Conservation (phyloP, 2,113 vertebrate species). For the Datnioides undecimradiatus region DNA sequence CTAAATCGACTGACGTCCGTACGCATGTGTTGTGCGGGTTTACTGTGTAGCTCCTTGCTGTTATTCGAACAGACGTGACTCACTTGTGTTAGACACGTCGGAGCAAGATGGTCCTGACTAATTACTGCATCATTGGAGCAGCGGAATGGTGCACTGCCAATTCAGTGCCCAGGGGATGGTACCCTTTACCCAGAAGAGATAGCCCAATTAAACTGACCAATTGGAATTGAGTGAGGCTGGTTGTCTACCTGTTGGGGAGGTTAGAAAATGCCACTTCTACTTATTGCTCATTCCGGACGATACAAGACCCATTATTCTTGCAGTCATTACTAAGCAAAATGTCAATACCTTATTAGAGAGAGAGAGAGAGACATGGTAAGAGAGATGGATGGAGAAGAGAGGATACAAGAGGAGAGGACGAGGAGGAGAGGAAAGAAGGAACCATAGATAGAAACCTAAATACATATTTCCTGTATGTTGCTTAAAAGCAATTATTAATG, state of each 20-base stretch:
- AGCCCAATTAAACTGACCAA: conserved; percentile 65
- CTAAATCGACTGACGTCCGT: conserved; percentile 6
- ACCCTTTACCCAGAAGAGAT: conserved; percentile 45
- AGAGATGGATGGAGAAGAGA: conserved; percentile 46
- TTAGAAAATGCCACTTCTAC: conserved; percentile 67
- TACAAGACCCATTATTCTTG: conserved; percentile 67
- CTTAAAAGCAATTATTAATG: background rate
- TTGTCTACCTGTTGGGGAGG: conserved; percentile 55
- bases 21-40: background rate
- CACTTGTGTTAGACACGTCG: conserved; percentile 21
- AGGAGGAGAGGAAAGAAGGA: conserved; percentile 3
- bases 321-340: conserved; percentile 79
- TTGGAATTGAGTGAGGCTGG: conserved; percentile 46
- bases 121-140: conserved; percentile 20
- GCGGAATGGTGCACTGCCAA: conserved; percentile 5
- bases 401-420: background rate
- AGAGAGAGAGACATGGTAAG: conserved; percentile 42
- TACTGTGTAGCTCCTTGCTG: background rate
- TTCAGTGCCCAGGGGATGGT: conserved; percentile 14
- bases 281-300: conserved; percentile 65
- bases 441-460: background rate
- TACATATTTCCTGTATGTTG: background rate
- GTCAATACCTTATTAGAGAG: conserved; percentile 74
- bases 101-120: conserved; percentile 38
- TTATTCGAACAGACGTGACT: conserved; percentile 16